Percentiles rank a stretch among this genome's conserved stretches.
These are phyloP conservation scores for Gari tellinella DNA, from an alignment of 2,888 invertebrate species.

Conservation along the genomic window DNA sequence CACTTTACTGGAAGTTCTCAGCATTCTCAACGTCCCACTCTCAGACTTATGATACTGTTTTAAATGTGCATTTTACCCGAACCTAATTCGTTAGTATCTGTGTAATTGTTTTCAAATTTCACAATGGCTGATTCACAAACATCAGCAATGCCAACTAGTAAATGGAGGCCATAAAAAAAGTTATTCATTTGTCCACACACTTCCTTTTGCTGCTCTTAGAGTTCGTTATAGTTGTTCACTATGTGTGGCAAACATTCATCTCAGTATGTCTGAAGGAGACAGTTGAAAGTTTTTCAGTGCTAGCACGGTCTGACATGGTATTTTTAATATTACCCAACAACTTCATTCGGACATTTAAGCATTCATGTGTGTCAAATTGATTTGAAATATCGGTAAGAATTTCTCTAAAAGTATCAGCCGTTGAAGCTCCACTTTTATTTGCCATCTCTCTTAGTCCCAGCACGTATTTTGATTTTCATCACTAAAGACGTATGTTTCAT, in stretches of 20 bases:
- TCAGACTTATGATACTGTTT: too few relatives aligned
- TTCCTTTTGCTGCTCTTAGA: too few relatives aligned
- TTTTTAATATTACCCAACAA: neutral
- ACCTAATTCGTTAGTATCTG: too few relatives aligned
- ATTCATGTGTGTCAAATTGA: neutral
- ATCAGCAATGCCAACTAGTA: constrained; percentile 53
- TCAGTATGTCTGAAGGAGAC: neutral
- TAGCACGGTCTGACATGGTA: neutral
- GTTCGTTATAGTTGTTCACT: neutral
- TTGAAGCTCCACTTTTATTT: neutral
- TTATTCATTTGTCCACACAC: too few relatives aligned
- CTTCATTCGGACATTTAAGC: neutral
- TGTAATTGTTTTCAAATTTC: constrained; percentile 34
- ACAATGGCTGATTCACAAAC: constrained; percentile 22
- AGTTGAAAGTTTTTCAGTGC: neutral
- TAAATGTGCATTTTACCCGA: too few relatives aligned
- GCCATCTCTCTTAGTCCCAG: neutral
- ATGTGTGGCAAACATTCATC: neutral
- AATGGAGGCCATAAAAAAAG: constrained; percentile 27
- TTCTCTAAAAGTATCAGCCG: neutral
- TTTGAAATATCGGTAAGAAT: neutral
- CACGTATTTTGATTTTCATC: neutral
- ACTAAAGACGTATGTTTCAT: neutral
- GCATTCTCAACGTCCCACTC: neutral
- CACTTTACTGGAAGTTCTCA: constrained; percentile 1